A percentile compares a stretch with the other conserved stretches of the same genome.
Evolutionary conservation across 2,113 vertebrate species (phyloP).

Genomic region (Austrofundulus limnaeus): DNA sequence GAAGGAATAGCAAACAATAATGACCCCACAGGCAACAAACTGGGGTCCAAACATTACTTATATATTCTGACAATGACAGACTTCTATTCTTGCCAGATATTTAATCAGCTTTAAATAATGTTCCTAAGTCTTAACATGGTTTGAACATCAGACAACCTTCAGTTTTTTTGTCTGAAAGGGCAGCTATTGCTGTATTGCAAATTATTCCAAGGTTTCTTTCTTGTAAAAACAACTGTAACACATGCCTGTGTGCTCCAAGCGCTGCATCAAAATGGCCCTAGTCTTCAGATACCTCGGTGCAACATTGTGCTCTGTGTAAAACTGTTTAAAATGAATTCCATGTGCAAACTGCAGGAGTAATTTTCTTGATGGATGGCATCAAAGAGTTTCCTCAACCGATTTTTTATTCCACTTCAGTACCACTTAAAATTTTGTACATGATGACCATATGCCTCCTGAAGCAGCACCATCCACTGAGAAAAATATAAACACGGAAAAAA

Average conservation of each 20-base stretch:
- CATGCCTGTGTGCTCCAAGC: conserved; percentile 17
- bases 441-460: conserved; percentile 31
- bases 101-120: not conserved
- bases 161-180: not conserved
- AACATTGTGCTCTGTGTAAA: conserved; percentile 28
- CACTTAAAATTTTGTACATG: conserved; percentile 25
- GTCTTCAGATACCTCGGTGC: conserved; percentile 17
- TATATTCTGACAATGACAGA: not conserved
- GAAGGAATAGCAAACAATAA: not conserved
- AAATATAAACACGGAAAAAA: conserved; percentile 30
- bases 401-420: conserved; percentile 54
- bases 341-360: conserved; percentile 23
- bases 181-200: not conserved
- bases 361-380: conserved; percentile 35
- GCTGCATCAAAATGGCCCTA: conserved; percentile 26
- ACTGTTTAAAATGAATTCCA: conserved; percentile 38
- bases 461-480: conserved; percentile 13
- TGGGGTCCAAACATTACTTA: not conserved
- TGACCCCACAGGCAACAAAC: not conserved
- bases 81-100: not conserved
- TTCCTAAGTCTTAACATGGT: not conserved
- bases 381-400: conserved; percentile 37
- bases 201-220: not conserved
- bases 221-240: conserved; percentile 1
- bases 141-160: not conserved